phyloP scores from a whole-genome alignment of 2,888 invertebrate genomes.

The Acanthosoma haemorrhoidale region DNA sequence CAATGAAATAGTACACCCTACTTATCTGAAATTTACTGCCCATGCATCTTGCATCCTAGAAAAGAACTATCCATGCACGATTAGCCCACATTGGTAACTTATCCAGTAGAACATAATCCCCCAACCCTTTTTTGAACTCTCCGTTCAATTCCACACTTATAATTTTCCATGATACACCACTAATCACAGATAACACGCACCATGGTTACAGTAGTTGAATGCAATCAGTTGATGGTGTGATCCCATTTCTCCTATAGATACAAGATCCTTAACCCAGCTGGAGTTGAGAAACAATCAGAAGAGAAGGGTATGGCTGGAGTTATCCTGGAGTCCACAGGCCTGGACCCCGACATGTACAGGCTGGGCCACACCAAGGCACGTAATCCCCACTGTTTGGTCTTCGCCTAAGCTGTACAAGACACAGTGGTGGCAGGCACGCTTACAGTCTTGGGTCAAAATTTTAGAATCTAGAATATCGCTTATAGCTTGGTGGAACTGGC shows the following conservation, averaged over 20 bases:
- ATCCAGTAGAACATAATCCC: too few species aligned
- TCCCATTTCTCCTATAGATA: constrained; percentile 60
- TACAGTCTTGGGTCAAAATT: background rate
- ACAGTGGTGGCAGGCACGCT: background rate
- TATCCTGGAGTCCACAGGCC: constrained; percentile 74
- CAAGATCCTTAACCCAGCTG: constrained; percentile 96
- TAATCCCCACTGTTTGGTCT: constrained; percentile 44
- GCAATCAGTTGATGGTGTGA: background rate
- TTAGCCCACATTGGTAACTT: too few species aligned
- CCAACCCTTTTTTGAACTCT: background rate
- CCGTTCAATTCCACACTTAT: background rate
- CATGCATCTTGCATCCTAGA: too few species aligned
- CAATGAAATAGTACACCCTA: too few species aligned
- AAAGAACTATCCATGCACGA: too few species aligned
- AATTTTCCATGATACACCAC: background rate
- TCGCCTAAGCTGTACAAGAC: background rate
- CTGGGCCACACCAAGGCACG: constrained; percentile 98
- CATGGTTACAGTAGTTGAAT: background rate
- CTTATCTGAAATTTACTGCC: too few species aligned
- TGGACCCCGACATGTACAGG: constrained; percentile 89
- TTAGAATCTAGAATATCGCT: background rate
- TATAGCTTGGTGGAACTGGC: background rate
- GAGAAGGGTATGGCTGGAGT: constrained; percentile 72
- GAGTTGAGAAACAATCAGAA: constrained; percentile 59
- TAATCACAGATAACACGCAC: background rate